These are phyloP conservation scores for Nycticebus coucang DNA, from an alignment of 2,113 vertebrate species.

Conservation along the genomic window DNA sequence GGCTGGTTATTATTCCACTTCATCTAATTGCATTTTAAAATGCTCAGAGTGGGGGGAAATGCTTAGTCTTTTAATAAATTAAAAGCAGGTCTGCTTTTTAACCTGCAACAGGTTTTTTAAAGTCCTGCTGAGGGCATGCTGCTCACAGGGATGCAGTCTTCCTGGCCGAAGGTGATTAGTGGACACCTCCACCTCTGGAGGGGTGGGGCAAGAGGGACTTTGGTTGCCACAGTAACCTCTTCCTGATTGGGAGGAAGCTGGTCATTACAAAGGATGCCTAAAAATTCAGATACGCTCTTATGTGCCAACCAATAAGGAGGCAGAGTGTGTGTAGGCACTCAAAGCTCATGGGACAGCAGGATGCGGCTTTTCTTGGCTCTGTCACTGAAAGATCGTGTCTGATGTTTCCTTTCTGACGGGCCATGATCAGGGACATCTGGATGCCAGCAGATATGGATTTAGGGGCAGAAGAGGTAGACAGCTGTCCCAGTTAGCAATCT, in stretches of 20 bases:
- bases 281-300: neutral
- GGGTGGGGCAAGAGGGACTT: neutral
- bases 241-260: neutral
- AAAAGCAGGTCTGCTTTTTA: constrained; percentile 74
- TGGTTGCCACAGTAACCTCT: neutral
- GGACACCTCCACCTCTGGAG: constrained; percentile 34
- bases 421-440: neutral
- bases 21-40: constrained; percentile 76
- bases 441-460: constrained; percentile 24
- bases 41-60: constrained; percentile 58
- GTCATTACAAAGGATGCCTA: neutral
- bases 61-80: constrained; percentile 75
- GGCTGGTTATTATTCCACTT: constrained; percentile 74
- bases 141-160: constrained; percentile 31
- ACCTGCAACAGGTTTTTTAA: constrained; percentile 68
- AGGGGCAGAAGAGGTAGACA: constrained; percentile 31
- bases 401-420: neutral
- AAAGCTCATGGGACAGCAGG: fast-evolving
- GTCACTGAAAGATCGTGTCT: neutral
- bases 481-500: constrained; percentile 20
- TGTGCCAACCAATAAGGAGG: neutral
- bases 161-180: constrained; percentile 65
- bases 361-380: neutral
- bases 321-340: neutral
- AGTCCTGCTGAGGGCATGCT: constrained; percentile 59